Base-by-base conservation (phyloP, 37 sponge, comb jelly and placozoan genomes). In the Chondrosia reniformis region DNA sequence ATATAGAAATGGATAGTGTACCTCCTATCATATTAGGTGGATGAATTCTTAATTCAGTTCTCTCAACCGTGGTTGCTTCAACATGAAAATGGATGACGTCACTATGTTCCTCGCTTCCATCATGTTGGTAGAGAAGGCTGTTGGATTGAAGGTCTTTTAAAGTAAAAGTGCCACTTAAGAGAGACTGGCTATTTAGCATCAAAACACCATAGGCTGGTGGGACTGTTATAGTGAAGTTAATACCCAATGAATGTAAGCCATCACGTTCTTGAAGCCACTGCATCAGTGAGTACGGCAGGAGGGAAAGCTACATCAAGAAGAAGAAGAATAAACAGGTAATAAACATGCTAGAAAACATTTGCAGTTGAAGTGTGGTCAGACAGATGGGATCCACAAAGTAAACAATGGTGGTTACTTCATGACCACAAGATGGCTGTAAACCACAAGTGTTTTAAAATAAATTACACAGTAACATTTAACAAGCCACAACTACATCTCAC, bases 41-140 rank as follows among this genome's bases (percentile, higher is more conserved):
- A 13, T 61, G 54, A 27, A 83, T 78, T 44, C 25, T 67, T 3
- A 79, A 66, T 0, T 77, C 19, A 4, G 40, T 39, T 39, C 41
- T 36, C 72, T 69, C 66, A 36, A 46, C 19, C 33, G 30, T 75
- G 15, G 39, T 79, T 22, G 87, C 72, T 46, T 78, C 54, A 15
- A 75, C 77, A 33, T 33, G 41, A 40, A 86, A 38, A 7, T 0
- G 12, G 40, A 86, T 43, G 38, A 22, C 31, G 78, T 81, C 87
- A 0, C 1, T 21, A 30, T 86, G 82, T 19, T 74, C 28, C 34
- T 86, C 87, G 13, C 66, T 64, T 22, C 81, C 82, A 55, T 36
- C 39, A 52, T 86, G 87, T 33, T 0, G 4, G 41, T 86, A 86
- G 24, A 9, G 17, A 19, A 86, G 69, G 21, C 22, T 24, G 44